Base-by-base conservation (phyloP, 1,140 invertebrate genomes). In the Epicauta chinensis region DNA sequence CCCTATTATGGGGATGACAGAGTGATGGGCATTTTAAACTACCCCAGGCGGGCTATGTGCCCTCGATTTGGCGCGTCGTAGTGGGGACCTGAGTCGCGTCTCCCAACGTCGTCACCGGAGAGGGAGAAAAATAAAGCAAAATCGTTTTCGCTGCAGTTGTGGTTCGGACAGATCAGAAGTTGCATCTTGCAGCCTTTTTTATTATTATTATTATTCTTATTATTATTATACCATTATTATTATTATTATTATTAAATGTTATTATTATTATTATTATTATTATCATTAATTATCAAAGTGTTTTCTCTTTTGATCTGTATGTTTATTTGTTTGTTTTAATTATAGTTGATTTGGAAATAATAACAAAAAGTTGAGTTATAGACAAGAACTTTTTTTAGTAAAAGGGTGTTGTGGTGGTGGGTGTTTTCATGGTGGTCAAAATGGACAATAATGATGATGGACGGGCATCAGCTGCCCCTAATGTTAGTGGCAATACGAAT, bases 61-160 rank as follows among this genome's bases (percentile, higher is more conserved):
- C 45, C 45, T 32, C 23, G 23, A 23, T 23, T 23, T 23, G 45
- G 15, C 45, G 45, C 31, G 31, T 15, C 31, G 45, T 47, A 47
- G 45, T 47, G 45, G 45, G 45, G 45, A 47, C 45, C 14, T 31
- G 42, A 35, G 31, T 35, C 43, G 45, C 45, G 45, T 23, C 45
- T 47, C 34, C 38, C 43, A 46, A 23, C 23, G 23, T 23, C 43
- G 38, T 37, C 38, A 47, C 38, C 34, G 45, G 45, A 47, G 45
- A 47, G 56, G 56, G 56, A 51, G 61, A 49, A 59, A 63, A 63
- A 63, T 59, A 63, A 63, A 63, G 55, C 51, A 63, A 61, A 59
- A 63, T 57, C 61, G 61, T 47, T 52, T 59, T 60, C 57, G 57
- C 56, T 58, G 61, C 61, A 61, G 59, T 61, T 58, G 45, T 54